These are phyloP conservation scores for Polydrusus tereticollis DNA, from an alignment of 2,888 invertebrate genomes.

Conservation along the genomic window DNA sequence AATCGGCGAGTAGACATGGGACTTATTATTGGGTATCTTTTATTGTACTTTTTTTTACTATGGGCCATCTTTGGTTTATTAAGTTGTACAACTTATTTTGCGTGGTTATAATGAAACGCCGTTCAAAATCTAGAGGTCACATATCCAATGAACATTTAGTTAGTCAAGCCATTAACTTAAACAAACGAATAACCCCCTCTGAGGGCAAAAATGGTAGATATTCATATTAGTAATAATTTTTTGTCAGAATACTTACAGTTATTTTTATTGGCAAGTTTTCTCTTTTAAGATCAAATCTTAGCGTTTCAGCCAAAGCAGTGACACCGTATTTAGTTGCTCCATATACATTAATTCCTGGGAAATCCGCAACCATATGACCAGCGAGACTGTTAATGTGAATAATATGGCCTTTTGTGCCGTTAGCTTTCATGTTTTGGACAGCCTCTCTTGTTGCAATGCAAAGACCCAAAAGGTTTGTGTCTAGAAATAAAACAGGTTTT, in stretches of 20 bases:
- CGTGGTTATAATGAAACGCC: too few relatives aligned
- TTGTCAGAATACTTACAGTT: slow-evolving; percentile 46
- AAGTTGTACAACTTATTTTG: too few relatives aligned
- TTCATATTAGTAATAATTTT: not conserved
- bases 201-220: not conserved
- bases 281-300: slow-evolving; percentile 51
- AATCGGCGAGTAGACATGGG: too few relatives aligned
- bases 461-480: slow-evolving; percentile 53
- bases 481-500: slow-evolving; percentile 19
- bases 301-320: slow-evolving; percentile 52
- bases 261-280: slow-evolving; percentile 53
- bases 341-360: slow-evolving; percentile 48
- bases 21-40: too few relatives aligned
- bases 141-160: too few relatives aligned
- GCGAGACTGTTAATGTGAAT: slow-evolving; percentile 53
- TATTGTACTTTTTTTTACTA: too few relatives aligned
- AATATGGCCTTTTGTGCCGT: slow-evolving; percentile 52
- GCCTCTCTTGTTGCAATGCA: slow-evolving; percentile 54
- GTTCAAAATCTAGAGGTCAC: too few relatives aligned
- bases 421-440: slow-evolving; percentile 51
- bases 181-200: too few relatives aligned
- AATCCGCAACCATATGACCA: slow-evolving; percentile 49
- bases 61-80: too few relatives aligned
- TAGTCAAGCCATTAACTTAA: too few relatives aligned
- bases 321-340: slow-evolving; percentile 54